phyloP scores from a whole-genome alignment of 2,113 vertebrate genomes.

The Bathybates hornii region DNA sequence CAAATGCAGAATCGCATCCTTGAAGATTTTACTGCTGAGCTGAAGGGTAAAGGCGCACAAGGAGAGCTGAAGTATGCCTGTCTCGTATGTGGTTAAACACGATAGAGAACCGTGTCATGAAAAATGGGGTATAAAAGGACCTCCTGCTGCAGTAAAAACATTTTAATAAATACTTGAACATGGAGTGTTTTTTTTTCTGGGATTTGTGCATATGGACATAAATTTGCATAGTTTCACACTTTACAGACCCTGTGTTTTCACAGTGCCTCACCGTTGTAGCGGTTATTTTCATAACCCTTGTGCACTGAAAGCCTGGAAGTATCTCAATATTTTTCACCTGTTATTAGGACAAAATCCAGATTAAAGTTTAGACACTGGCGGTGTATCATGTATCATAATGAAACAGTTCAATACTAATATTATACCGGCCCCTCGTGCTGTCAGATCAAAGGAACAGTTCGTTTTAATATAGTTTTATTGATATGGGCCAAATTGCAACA shows the following conservation, averaged over 20 bases:
- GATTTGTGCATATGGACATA: neutral
- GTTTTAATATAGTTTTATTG: neutral
- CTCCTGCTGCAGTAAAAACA: neutral
- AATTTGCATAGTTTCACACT: neutral
- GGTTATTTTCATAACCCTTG: neutral
- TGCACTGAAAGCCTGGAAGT: neutral
- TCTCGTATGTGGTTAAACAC: slow-evolving; percentile 46
- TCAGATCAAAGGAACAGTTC: neutral
- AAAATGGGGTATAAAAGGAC: neutral
- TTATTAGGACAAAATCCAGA: neutral
- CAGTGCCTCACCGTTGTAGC: neutral
- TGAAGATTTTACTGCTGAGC: slow-evolving; percentile 37
- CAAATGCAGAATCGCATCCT: neutral
- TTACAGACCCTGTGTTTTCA: neutral
- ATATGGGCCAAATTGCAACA: neutral
- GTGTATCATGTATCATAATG: neutral
- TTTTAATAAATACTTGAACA: neutral
- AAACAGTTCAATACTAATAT: neutral
- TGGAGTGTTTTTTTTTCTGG: neutral
- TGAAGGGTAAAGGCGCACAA: rapidly evolving
- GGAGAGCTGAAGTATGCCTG: neutral
- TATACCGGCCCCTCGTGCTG: rapidly evolving
- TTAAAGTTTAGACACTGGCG: neutral
- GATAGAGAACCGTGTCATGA: rapidly evolving
- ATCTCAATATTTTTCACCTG: neutral